Evolutionary conservation across 2,888 invertebrate genomes (phyloP).

Genomic region (Homarus gammarus): DNA sequence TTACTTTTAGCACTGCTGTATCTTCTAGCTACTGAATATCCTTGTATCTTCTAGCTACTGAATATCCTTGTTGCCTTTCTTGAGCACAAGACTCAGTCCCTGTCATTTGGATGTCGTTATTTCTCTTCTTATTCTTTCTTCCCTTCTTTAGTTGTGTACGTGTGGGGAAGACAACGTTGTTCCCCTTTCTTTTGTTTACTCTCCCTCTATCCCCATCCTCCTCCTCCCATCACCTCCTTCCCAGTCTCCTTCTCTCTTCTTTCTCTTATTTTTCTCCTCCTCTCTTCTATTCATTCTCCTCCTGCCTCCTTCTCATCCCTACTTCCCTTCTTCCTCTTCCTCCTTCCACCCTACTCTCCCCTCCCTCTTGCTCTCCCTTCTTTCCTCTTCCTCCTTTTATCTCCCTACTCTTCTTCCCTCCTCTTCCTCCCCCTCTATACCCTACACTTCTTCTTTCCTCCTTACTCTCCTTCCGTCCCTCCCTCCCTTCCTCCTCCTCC

Average conservation of each 20-base stretch:
- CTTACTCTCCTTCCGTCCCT: neutral
- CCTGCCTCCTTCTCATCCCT: neutral
- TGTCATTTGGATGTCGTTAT: too few species aligned
- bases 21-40: too few species aligned
- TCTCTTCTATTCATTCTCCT: neutral
- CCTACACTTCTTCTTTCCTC: neutral
- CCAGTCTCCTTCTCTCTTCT: neutral
- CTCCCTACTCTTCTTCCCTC: neutral
- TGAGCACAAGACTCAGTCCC: too few species aligned
- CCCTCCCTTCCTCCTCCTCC: neutral
- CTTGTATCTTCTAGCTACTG: too few species aligned
- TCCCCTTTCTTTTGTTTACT: too few species aligned
- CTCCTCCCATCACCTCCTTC: too few species aligned
- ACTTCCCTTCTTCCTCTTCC: neutral
- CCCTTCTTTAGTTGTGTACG: too few species aligned
- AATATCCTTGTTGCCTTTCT: too few species aligned
- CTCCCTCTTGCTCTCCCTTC: neutral
- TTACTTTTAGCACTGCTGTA: too few species aligned
- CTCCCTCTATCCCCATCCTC: too few species aligned
- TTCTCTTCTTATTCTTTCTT: too few species aligned
- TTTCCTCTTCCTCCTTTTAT: neutral
- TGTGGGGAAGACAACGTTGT: too few species aligned
- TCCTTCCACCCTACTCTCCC: neutral
- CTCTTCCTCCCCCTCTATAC: neutral
- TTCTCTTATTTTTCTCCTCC: neutral